phyloP scores from a whole-genome alignment of 2,888 invertebrate species.

The Trissolcus brochymenae region DNA sequence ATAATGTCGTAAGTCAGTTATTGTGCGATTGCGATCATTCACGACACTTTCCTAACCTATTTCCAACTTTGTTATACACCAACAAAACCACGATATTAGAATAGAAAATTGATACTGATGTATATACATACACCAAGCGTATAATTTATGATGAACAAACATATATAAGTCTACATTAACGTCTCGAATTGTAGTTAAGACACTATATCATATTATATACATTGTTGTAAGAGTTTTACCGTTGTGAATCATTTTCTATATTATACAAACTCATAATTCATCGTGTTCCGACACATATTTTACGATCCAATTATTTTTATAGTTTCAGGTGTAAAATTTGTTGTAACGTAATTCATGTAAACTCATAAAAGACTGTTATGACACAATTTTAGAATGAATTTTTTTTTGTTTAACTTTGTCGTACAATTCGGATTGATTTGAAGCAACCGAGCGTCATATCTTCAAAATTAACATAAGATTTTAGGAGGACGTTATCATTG shows the following conservation, averaged over 20 bases:
- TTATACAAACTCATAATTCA: too few relatives aligned
- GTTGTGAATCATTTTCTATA: too few relatives aligned
- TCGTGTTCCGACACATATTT: too few relatives aligned
- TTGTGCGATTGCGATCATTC: constrained; percentile 63
- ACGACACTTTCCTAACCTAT: constrained; percentile 63
- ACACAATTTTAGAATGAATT: too few relatives aligned
- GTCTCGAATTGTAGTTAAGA: constrained; percentile 13
- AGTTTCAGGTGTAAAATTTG: too few relatives aligned
- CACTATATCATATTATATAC: constrained; percentile 3
- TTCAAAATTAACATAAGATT: constrained; percentile 63
- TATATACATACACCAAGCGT: constrained; percentile 8
- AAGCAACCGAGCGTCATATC: constrained; percentile 25
- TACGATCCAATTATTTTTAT: too few relatives aligned
- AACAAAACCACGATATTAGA: constrained; percentile 67
- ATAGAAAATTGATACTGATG: constrained; percentile 72
- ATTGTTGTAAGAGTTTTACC: constrained; percentile 19
- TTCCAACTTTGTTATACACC: constrained; percentile 69
- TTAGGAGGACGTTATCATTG: constrained; percentile 59
- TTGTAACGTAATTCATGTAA: constrained; percentile 5
- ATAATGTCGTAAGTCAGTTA: constrained; percentile 69
- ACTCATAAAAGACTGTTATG: neutral
- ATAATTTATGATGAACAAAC: constrained; percentile 27
- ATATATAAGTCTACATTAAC: constrained; percentile 12
- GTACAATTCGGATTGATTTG: neutral
- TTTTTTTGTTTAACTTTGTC: too few relatives aligned